Base-by-base conservation (phyloP, 2,888 invertebrate species). In the Geotrupes spiniger region DNA sequence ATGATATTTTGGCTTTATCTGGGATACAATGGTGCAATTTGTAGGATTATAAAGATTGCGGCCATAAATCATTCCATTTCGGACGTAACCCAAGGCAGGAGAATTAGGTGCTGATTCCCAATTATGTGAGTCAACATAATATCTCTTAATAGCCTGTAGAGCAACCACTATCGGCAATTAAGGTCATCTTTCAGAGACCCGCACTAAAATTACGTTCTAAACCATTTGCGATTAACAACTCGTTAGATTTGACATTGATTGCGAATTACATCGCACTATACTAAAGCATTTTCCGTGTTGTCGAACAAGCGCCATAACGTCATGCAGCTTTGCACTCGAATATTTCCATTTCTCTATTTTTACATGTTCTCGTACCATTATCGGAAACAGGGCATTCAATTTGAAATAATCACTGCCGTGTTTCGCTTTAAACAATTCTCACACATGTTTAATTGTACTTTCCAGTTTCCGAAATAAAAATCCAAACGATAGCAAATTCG, bases 111-210 rank as follows among this genome's bases (percentile, higher is more conserved):
- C 57, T 59, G 59, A 59, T 56, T 54, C 51, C 53, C 56, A 52
- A 59, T 58, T 59, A 59, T 59, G 56, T 54, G 57, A 59, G 51
- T 58, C 57, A 55, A 59, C 57, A 58, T 54, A 54, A 59, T 59
- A 59, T 59, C 59, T 59, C 52, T 52, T 59, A 59, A 59, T 59
- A 57, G 59, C 56, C 52, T 54, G 57, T 59, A 55, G 54, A 55
- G 52, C 55, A 47, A 50, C 57, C 52, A 53, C 55, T 59, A 57
- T 57, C 56, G 52, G 56, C 57, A 57, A 59, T 59, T 59, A 59
- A 53, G 59, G 59, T 56, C 59, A 59, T 59, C 57, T 57, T 56
- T 59, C 55, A 57, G 46, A 42, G 42, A n/a, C n/a, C 46, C 45
- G 17, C 12, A 36, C 46, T 46, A 50, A 53, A 57, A 54, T 53